Base-by-base conservation (phyloP, 2,797 vertebrate genomes). In the Xyrichtys novacula region DNA sequence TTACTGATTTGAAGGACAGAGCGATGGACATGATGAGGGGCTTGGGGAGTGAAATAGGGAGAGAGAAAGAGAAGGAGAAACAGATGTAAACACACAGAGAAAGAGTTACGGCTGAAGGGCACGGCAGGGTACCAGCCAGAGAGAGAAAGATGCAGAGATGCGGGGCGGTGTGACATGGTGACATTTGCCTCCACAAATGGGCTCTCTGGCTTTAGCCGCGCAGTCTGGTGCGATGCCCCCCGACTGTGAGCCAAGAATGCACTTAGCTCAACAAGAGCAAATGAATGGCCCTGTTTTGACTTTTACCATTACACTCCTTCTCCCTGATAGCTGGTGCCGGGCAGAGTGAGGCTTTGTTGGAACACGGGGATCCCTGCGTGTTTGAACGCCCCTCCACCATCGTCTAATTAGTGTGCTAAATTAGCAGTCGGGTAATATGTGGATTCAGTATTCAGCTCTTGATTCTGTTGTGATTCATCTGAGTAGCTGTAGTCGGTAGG, bases 191-290 rank as follows among this genome's bases (percentile, higher is more conserved):
- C 95, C 93, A 95, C 94, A 97, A 98, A 96, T 96, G 94, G 94
- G 93, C 94, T 96, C 95, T 94, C 93, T 96, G 95, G 95, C 95
- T 96, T 95, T 93, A 94, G 93, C 91, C 46, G 89, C 93, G 88
- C 92, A 95, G 96, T 91, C 86, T 90, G 90, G 82, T 84, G 86
- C 76, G 82, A 94, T 93, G 90, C 95, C 94, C 94, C 93, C 93
- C 92, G 74, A 94, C 92, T 91, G 93, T 38, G 85, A 97, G 96
- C 96, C 96, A 98, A 98, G 95, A 98, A 98, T 96, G 96, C 96
- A 98, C 95, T 98, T 96, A 97, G 93, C 93, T 94, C 90, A 93
- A 94, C 87, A 39, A 93, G 91, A 94, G 95, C 93, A 96, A 96
- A 96, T 96, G 95, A 97, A 96, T 96, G 94, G 94, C 91, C 91